These are phyloP conservation scores for Chrysopa pallens DNA, from an alignment of 1,140 invertebrate species.

Conservation along the genomic window DNA sequence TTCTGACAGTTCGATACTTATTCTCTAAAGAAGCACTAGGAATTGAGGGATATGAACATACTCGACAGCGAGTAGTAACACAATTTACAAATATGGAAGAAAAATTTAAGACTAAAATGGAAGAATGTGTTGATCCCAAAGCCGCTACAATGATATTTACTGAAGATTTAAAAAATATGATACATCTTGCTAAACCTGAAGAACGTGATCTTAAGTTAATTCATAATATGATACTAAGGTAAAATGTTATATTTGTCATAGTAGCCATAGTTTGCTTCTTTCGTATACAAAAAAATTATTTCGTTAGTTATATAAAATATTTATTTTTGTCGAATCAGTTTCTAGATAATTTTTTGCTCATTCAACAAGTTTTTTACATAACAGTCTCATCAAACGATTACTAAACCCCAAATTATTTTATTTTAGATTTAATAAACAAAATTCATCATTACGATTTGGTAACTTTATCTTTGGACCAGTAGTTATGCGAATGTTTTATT, in stretches of 20 bases:
- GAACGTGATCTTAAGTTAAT: conserved; percentile 43
- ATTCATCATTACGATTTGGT: conserved; percentile 51
- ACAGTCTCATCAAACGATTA: conserved; percentile 1
- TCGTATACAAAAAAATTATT: neutral
- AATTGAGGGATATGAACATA: conserved; percentile 32
- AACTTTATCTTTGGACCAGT: conserved; percentile 68
- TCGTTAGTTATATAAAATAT: no score
- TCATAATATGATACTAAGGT: conserved; percentile 47
- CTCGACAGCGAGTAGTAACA: conserved; percentile 27
- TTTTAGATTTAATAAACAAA: conserved; percentile 52
- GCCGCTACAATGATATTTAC: conserved; percentile 55
- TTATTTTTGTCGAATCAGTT: no score
- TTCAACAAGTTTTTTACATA: no score
- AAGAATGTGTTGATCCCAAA: conserved; percentile 28
- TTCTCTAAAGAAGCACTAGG: conserved; percentile 36
- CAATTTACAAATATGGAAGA: conserved; percentile 37
- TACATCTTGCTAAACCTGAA: conserved; percentile 41
- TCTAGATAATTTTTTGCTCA: no score
- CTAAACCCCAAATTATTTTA: conserved; percentile 6
- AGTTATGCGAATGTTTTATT: conserved; percentile 58
- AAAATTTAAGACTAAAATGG: conserved; percentile 50
- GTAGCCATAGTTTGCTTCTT: neutral
- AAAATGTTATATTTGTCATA: conserved; percentile 4
- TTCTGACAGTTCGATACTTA: conserved; percentile 17
- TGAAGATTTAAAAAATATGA: conserved; percentile 69